Evolutionary conservation across 1,140 invertebrate genomes (phyloP).

Genomic region (Cyrtorhinus lividipennis): DNA sequence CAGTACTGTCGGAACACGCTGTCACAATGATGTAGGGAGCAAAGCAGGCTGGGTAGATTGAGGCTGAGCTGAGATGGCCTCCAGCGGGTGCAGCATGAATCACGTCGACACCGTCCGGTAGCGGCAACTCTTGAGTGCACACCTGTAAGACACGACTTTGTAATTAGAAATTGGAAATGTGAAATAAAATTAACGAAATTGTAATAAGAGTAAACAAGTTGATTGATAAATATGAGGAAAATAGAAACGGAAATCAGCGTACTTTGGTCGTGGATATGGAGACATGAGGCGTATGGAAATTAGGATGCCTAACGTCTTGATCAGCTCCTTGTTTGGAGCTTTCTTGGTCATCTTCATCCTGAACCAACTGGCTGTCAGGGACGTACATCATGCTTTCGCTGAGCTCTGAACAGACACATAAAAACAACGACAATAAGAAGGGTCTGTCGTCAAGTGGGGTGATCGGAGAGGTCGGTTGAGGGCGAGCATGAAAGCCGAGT

Average conservation of each 20-base stretch:
- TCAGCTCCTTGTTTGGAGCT: constrained; percentile 22
- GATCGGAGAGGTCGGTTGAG: no score
- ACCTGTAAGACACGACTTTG: constrained; percentile 36
- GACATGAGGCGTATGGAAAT: constrained; percentile 37
- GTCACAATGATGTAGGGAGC: constrained; percentile 92
- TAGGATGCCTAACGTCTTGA: constrained; percentile 19
- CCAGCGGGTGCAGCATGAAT: constrained; percentile 84
- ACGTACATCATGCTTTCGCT: constrained; percentile 72
- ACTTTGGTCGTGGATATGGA: constrained; percentile 50
- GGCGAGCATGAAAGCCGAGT: no score
- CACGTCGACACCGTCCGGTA: constrained; percentile 80
- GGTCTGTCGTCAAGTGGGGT: no score
- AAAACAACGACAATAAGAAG: constrained; percentile 15
- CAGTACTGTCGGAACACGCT: constrained; percentile 75
- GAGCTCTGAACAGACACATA: constrained; percentile 32
- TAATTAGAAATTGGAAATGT: no score
- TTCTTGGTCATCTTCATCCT: constrained; percentile 55
- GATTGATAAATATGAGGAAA: not conserved
- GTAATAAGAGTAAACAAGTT: not conserved
- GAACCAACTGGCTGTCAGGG: constrained; percentile 72
- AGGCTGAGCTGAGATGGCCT: constrained; percentile 93
- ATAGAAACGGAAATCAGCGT: not conserved
- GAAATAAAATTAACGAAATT: not conserved
- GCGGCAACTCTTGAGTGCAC: constrained; percentile 65
- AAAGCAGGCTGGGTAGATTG: constrained; percentile 94